phyloP scores from a whole-genome alignment of 2,113 vertebrate genomes.

The Microtus oregoni region DNA sequence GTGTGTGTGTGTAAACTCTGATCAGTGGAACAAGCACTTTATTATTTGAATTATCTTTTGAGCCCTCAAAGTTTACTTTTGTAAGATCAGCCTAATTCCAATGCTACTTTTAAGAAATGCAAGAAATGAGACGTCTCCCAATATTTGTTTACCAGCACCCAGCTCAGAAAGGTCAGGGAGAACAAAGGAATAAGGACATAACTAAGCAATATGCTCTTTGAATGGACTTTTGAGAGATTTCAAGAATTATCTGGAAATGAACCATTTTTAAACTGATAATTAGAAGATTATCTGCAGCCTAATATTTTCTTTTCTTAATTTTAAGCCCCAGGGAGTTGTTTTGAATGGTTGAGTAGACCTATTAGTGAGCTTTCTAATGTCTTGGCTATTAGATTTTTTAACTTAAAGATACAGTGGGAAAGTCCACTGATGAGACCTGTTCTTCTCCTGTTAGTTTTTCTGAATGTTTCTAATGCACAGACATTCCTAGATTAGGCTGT shows the following conservation, averaged over 20 bases:
- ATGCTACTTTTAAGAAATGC: neutral
- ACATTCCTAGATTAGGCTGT: neutral
- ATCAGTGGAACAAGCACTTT: neutral
- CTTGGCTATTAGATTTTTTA: conserved; percentile 40
- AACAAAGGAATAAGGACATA: neutral
- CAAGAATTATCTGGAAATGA: conserved; percentile 52
- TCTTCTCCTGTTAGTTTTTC: neutral
- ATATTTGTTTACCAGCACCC: neutral
- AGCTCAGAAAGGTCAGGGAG: conserved; percentile 51
- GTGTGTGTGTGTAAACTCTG: too few species aligned
- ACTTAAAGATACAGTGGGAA: conserved; percentile 50
- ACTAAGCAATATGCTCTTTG: conserved; percentile 22
- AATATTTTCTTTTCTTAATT: conserved; percentile 60
- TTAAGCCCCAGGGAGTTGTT: conserved; percentile 60
- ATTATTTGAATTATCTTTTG: too few species aligned
- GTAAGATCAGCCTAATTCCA: neutral
- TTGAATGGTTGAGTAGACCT: conserved; percentile 50
- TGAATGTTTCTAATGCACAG: conserved; percentile 3
- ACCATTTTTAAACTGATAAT: conserved; percentile 65
- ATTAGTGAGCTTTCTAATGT: conserved; percentile 54
- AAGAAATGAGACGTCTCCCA: conserved; percentile 7
- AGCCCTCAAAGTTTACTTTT: neutral
- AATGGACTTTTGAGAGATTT: conserved; percentile 1
- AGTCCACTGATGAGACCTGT: neutral
- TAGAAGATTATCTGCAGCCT: conserved; percentile 14